Evolutionary conservation across 2,888 invertebrate genomes (phyloP).

Genomic region (Eretmocerus hayati): DNA sequence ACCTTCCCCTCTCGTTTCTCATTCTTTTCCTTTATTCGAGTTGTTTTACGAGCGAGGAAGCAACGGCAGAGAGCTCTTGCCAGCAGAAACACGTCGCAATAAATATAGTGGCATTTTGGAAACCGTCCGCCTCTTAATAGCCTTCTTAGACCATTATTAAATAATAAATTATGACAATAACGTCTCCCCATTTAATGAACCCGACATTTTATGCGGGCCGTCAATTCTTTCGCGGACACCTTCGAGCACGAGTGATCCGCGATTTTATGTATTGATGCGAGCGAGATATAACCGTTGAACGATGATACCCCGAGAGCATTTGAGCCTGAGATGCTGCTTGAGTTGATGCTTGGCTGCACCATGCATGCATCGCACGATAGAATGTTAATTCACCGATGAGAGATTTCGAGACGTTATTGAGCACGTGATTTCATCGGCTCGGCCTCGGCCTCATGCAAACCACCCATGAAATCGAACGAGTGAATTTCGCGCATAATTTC

Average conservation of each 20-base stretch:
- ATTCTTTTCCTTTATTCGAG: constrained; percentile 15
- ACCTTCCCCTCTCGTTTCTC: constrained; percentile 1
- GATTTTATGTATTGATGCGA: not conserved
- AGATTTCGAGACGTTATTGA: constrained; percentile 8
- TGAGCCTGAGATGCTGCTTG: too few species aligned
- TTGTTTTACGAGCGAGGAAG: constrained; percentile 17
- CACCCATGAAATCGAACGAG: too few species aligned
- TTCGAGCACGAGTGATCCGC: not conserved
- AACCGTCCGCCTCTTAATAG: constrained; percentile 40
- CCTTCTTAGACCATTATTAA: constrained; percentile 43
- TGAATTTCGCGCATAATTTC: too few species aligned
- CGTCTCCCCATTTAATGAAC: constrained; percentile 38
- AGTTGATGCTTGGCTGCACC: not conserved
- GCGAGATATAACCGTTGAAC: not conserved
- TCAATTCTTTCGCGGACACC: constrained; percentile 32
- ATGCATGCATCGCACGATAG: constrained; percentile 1
- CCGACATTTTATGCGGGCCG: constrained; percentile 36
- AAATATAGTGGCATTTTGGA: constrained; percentile 40
- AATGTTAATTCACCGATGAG: constrained; percentile 13
- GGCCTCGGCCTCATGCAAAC: too few species aligned
- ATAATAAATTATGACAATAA: constrained; percentile 45
- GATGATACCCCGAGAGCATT: too few species aligned
- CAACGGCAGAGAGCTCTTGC: not conserved
- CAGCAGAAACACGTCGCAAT: constrained; percentile 36
- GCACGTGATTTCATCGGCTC: not conserved